phyloP scores from a whole-genome alignment of 2,888 invertebrate genomes.

The Apocheima hispidaria region DNA sequence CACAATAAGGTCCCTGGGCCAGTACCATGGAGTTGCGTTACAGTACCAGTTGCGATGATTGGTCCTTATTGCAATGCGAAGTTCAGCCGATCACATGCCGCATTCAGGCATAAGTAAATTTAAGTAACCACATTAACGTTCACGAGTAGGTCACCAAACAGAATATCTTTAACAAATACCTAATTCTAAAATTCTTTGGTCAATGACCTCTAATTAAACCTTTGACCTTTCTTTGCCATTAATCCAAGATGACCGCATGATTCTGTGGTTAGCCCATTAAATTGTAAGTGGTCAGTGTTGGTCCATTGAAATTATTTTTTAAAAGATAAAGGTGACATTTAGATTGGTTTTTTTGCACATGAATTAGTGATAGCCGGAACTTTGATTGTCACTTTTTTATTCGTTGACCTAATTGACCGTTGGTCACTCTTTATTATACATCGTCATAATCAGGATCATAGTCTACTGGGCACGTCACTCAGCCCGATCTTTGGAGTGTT shows the following conservation, averaged over 20 bases:
- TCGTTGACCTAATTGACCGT: neutral
- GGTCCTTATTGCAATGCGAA: too few species aligned
- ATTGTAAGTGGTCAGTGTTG: constrained; percentile 16
- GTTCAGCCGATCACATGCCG: too few species aligned
- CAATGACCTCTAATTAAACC: neutral
- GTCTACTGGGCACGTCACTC: too few species aligned
- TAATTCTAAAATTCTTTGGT: neutral
- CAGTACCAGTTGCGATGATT: too few species aligned
- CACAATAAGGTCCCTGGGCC: too few species aligned
- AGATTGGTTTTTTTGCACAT: neutral
- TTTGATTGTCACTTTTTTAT: neutral
- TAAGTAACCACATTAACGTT: neutral
- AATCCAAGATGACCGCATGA: constrained; percentile 12
- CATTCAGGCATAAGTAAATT: too few species aligned
- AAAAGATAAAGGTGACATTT: constrained; percentile 8
- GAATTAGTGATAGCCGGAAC: neutral
- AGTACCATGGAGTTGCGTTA: too few species aligned
- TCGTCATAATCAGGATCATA: too few species aligned
- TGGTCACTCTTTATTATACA: too few species aligned
- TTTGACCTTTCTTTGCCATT: neutral
- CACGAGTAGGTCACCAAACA: neutral
- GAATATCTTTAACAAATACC: neutral
- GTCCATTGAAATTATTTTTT: constrained; percentile 21
- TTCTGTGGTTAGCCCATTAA: constrained; percentile 25
- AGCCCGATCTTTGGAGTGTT: too few species aligned